A percentile compares a stretch with the other conserved stretches of the same genome.
Conservation (phyloP, 2,113 vertebrate species). For the Spermophilus dauricus region DNA sequence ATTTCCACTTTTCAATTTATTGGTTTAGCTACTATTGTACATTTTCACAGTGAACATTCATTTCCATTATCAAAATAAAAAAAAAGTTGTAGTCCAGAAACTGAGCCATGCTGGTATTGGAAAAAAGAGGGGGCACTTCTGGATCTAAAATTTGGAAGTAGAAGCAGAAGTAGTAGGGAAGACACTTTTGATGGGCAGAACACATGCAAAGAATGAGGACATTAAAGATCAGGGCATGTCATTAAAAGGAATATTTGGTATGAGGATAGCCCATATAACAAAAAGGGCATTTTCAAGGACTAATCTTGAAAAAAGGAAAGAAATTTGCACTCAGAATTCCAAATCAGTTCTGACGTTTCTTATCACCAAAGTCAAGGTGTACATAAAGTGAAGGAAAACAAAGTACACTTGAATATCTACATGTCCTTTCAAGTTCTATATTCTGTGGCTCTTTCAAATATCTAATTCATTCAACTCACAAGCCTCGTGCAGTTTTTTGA, state of each 20-base stretch:
- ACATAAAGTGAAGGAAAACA: background rate
- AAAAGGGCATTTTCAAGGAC: background rate
- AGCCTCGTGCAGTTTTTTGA: background rate
- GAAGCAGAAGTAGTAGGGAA: background rate
- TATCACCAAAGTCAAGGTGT: conserved; percentile 11
- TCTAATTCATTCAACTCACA: background rate
- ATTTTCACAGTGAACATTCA: background rate
- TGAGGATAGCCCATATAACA: background rate
- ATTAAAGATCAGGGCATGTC: background rate
- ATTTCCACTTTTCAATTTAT: background rate
- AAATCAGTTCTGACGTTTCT: background rate
- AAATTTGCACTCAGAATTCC: background rate
- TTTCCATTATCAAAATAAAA: background rate
- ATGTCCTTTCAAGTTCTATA: background rate
- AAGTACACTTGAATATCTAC: background rate
- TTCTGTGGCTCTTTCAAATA: background rate
- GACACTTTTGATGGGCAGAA: background rate
- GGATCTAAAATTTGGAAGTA: background rate
- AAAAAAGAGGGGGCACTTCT: background rate
- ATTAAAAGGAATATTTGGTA: background rate
- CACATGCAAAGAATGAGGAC: background rate
- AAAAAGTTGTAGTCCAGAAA: background rate
- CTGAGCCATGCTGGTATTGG: background rate
- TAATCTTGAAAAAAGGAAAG: conserved; percentile 10
- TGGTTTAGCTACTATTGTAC: background rate